phyloP scores from a whole-genome alignment of 2,888 invertebrate genomes.

The Drosophila heteroneura region DNA sequence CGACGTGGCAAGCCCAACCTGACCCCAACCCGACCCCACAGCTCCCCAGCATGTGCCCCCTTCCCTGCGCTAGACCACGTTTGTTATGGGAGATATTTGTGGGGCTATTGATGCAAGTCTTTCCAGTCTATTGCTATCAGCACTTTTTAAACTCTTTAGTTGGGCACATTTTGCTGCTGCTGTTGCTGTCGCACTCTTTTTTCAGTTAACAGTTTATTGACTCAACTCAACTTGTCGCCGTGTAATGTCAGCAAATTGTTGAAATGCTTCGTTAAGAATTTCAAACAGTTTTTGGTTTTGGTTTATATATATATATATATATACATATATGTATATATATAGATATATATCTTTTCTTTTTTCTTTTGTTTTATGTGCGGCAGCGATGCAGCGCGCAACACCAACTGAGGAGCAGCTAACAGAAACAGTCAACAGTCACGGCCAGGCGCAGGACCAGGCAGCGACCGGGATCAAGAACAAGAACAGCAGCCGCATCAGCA shows the following conservation, averaged over 20 bases:
- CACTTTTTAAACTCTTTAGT: conserved; percentile 67
- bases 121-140: conserved; percentile 76
- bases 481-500: conserved; percentile 3
- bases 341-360: neutral
- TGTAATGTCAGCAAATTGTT: conserved; percentile 81
- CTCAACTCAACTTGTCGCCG: conserved; percentile 76
- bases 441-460: conserved; percentile 1
- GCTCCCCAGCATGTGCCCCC: too few relatives aligned
- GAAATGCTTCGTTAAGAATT: conserved; percentile 80
- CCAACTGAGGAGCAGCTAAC: conserved; percentile 7
- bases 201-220: conserved; percentile 79
- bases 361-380: conserved; percentile 42
- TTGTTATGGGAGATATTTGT: conserved; percentile 42
- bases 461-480: neutral
- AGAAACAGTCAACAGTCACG: conserved; percentile 8
- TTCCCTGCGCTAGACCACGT: neutral
- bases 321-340: accelerated
- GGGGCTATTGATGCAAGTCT: conserved; percentile 70
- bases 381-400: conserved; percentile 41
- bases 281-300: conserved; percentile 66
- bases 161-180: conserved; percentile 57
- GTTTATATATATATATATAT: neutral
- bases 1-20: conserved; percentile 28
- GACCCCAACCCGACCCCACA: neutral
- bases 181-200: conserved; percentile 13